phyloP scores from a whole-genome alignment of 2,888 invertebrate species.

The Desoria tigrina region DNA sequence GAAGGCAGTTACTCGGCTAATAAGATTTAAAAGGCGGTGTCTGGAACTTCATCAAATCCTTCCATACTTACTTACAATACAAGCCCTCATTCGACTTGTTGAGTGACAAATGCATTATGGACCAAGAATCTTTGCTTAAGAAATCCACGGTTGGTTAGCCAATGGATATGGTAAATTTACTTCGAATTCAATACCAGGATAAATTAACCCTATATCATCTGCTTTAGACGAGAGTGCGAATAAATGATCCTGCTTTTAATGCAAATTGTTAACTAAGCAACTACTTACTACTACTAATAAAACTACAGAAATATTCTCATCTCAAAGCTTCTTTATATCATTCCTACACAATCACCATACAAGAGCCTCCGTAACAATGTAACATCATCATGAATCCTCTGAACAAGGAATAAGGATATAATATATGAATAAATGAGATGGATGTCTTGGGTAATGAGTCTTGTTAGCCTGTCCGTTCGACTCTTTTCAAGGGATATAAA shows the following conservation, averaged over 20 bases:
- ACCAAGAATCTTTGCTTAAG: not conserved
- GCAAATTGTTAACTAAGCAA: no score
- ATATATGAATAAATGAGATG: slow-evolving; percentile 9
- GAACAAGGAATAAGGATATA: not conserved
- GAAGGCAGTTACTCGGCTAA: not conserved
- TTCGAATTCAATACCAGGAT: not conserved
- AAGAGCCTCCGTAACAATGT: no score
- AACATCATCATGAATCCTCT: no score
- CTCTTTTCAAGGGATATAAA: slow-evolving; percentile 1
- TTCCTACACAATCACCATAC: no score
- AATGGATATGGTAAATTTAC: not conserved
- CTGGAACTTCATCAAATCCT: not conserved
- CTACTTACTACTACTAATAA: no score
- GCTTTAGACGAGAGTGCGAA: no score
- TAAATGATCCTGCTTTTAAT: no score
- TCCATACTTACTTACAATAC: not conserved
- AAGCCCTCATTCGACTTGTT: not conserved
- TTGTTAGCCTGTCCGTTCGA: not conserved
- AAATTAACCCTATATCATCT: no score
- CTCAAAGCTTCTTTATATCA: no score
- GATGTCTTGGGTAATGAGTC: slow-evolving; percentile 3
- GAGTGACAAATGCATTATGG: slow-evolving; percentile 4
- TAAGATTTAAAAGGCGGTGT: not conserved
- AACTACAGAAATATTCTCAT: no score
- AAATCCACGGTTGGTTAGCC: slow-evolving; percentile 6